Conservation (phyloP, 2,113 vertebrate species). For the Grus americana region DNA sequence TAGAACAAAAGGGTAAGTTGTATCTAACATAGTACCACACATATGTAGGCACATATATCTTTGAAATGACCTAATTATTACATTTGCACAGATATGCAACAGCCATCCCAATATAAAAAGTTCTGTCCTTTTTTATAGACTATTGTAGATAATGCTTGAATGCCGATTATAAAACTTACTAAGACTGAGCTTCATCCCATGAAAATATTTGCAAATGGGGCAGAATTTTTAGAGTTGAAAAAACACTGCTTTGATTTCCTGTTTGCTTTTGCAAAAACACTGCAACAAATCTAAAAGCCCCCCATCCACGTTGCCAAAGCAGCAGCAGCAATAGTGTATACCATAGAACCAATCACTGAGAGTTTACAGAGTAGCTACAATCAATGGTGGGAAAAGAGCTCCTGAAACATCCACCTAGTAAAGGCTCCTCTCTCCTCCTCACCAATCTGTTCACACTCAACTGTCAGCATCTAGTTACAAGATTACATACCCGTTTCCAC, state of each 20-base stretch:
- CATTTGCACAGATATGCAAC: background rate
- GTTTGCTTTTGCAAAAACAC: background rate
- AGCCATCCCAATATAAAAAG: background rate
- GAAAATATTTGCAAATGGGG: background rate
- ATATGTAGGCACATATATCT: background rate
- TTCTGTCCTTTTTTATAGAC: background rate
- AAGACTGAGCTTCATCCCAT: background rate
- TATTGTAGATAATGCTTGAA: background rate
- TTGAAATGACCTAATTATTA: background rate
- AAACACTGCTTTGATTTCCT: background rate
- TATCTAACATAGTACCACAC: background rate
- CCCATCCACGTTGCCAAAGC: background rate
- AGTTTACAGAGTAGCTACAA: background rate
- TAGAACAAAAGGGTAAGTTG: background rate
- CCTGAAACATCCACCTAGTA: fast-evolving
- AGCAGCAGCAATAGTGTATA: fast-evolving
- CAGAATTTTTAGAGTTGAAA: background rate
- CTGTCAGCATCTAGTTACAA: background rate
- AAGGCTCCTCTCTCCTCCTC: background rate
- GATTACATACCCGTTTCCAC: background rate
- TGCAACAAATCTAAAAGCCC: background rate
- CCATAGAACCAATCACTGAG: background rate
- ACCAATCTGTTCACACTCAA: background rate
- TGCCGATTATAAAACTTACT: background rate
- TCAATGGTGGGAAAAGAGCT: background rate